Conservation (phyloP, 2,797 vertebrate genomes). For the Mallotus villosus region DNA sequence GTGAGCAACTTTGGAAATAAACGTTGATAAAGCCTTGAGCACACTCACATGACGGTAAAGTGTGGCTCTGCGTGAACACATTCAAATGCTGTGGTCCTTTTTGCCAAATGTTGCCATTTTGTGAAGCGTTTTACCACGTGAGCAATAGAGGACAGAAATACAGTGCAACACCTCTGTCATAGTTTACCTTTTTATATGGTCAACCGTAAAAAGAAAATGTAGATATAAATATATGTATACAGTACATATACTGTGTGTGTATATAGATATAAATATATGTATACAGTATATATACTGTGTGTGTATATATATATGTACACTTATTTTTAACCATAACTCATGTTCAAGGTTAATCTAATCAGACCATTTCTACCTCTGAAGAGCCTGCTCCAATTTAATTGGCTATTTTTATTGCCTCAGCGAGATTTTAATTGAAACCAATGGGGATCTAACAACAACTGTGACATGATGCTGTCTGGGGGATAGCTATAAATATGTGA, state of each 20-base stretch:
- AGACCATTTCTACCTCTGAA: conserved; percentile 79
- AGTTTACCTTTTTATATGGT: conserved; percentile 32
- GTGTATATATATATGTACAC: conserved; percentile 63
- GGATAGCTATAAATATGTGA: conserved; percentile 84
- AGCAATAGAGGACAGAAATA: conserved; percentile 43
- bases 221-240: conserved; percentile 63
- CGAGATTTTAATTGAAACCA: conserved; percentile 85
- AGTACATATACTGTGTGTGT: conserved; percentile 59
- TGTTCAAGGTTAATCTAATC: conserved; percentile 87
- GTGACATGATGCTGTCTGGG: conserved; percentile 82
- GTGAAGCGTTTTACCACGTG: conserved; percentile 43
- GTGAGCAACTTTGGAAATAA: no score
- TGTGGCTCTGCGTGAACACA: no score
- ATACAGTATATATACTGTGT: conserved; percentile 68
- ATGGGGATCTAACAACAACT: conserved; percentile 84
- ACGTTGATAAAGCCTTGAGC: no score
- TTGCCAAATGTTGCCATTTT: conserved; percentile 2
- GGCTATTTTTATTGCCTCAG: conserved; percentile 86
- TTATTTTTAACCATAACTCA: conserved; percentile 81
- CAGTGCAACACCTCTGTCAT: conserved; percentile 24
- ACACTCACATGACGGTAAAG: no score
- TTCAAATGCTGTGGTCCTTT: no score
- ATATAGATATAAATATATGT: conserved; percentile 54
- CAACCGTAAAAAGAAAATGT: conserved; percentile 57
- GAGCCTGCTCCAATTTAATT: conserved; percentile 85